phyloP scores from a whole-genome alignment of 2,888 invertebrate species.

The Mechanitis messenoides region DNA sequence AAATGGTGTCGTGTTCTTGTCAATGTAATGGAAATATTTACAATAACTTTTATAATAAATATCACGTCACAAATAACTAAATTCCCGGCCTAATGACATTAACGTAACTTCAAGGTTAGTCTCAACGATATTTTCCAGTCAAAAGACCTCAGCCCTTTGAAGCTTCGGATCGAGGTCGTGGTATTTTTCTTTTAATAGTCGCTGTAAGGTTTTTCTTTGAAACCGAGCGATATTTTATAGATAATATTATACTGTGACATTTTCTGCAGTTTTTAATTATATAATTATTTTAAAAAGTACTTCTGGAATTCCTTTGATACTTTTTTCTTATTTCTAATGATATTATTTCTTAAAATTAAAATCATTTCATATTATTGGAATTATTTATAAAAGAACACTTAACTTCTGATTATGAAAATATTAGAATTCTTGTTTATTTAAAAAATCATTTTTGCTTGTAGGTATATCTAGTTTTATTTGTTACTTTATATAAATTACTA shows the following conservation, averaged over 20 bases:
- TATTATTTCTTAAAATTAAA: too few species aligned
- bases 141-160: constrained; percentile 21
- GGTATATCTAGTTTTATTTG: too few species aligned
- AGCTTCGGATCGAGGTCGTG: constrained; percentile 16
- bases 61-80: not conserved
- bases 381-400: too few species aligned
- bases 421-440: too few species aligned
- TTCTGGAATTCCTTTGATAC: not conserved
- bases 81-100: constrained; percentile 9
- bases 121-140: constrained; percentile 17
- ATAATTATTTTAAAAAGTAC: not conserved
- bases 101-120: constrained; percentile 12
- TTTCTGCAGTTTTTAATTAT: not conserved
- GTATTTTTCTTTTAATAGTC: constrained; percentile 10
- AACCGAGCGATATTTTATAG: not conserved
- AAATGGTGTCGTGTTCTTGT: too few species aligned
- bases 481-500: too few species aligned
- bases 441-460: too few species aligned
- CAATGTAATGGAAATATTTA: too few species aligned
- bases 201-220: constrained; percentile 3
- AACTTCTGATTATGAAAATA: too few species aligned
- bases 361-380: too few species aligned
- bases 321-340: not conserved
- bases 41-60: too few species aligned
- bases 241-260: not conserved